These are phyloP conservation scores for Ornithorhynchus anatinus DNA, from an alignment of 2,113 vertebrate genomes.

Conservation along the genomic window DNA sequence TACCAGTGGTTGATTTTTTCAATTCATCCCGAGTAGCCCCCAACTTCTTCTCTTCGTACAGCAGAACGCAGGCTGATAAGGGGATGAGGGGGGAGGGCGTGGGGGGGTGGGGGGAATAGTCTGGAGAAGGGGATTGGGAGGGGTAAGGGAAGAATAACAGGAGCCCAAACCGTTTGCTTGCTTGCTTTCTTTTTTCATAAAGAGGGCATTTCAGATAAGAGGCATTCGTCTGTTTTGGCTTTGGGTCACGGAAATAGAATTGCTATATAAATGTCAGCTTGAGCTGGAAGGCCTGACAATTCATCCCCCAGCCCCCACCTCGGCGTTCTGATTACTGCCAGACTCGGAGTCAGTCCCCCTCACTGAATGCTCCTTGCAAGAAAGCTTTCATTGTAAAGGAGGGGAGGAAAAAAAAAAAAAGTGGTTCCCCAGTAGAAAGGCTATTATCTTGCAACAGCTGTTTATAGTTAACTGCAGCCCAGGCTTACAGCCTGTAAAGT, in stretches of 20 bases:
- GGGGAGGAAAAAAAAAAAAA: constrained; percentile 41
- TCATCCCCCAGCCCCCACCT: constrained; percentile 21
- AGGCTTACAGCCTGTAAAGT: constrained; percentile 62
- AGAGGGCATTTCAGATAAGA: constrained; percentile 44
- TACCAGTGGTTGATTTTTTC: too few species aligned
- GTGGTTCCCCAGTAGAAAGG: constrained; percentile 62
- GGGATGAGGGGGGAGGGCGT: too few species aligned
- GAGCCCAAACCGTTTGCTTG: background rate
- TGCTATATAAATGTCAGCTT: constrained; percentile 60
- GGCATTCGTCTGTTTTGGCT: constrained; percentile 59
- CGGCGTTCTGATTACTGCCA: constrained; percentile 65
- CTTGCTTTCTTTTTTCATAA: background rate
- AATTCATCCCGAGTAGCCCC: too few species aligned
- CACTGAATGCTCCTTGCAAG: constrained; percentile 47
- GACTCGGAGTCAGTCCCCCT: constrained; percentile 40
- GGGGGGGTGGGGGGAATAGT: too few species aligned
- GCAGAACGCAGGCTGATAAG: too few species aligned
- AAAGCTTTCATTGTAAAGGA: constrained; percentile 62
- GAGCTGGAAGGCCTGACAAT: constrained; percentile 46
- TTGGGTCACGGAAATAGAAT: constrained; percentile 60
- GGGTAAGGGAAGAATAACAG: background rate
- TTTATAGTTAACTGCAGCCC: constrained; percentile 76
- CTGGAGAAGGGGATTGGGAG: background rate
- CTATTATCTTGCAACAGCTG: constrained; percentile 79
- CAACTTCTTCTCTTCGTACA: too few species aligned